Conservation (phyloP, 2,797 vertebrate species). For the Florisuga fusca region DNA sequence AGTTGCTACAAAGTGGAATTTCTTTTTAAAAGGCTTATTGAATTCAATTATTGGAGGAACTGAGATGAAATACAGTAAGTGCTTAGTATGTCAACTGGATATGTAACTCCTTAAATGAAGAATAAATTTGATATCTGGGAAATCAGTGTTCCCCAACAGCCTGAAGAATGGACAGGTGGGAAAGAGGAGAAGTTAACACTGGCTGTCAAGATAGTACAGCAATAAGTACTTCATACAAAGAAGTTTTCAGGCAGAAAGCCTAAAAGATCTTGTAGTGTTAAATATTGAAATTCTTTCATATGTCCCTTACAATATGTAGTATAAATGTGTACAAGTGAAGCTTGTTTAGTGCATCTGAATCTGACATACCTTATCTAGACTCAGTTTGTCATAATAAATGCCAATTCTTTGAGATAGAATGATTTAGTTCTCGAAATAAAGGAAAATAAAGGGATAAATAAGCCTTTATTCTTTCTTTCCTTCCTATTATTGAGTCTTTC, state of each 20-base stretch:
- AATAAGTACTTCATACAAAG: background rate
- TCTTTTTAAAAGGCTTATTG: background rate
- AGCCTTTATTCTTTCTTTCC: background rate
- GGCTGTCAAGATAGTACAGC: background rate
- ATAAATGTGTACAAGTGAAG: constrained; percentile 2
- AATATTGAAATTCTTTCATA: background rate
- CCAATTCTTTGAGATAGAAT: background rate
- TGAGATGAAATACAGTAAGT: background rate
- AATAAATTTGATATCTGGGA: background rate
- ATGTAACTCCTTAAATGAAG: background rate
- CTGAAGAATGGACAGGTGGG: background rate
- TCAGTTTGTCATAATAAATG: constrained; percentile 43
- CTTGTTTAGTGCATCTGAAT: constrained; percentile 3
- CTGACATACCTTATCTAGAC: constrained; percentile 34
- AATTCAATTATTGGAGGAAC: background rate
- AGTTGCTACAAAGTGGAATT: background rate
- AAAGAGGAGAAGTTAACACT: background rate
- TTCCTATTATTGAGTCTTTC: background rate
- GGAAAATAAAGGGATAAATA: background rate
- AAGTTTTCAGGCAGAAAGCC: constrained; percentile 5
- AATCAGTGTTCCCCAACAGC: background rate
- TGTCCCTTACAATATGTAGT: background rate
- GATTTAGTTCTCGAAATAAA: background rate
- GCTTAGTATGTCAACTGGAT: background rate
- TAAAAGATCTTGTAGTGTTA: background rate